These are phyloP conservation scores for Motacilla tschutschensis DNA, from an alignment of 2,113 vertebrate species.

Conservation along the genomic window DNA sequence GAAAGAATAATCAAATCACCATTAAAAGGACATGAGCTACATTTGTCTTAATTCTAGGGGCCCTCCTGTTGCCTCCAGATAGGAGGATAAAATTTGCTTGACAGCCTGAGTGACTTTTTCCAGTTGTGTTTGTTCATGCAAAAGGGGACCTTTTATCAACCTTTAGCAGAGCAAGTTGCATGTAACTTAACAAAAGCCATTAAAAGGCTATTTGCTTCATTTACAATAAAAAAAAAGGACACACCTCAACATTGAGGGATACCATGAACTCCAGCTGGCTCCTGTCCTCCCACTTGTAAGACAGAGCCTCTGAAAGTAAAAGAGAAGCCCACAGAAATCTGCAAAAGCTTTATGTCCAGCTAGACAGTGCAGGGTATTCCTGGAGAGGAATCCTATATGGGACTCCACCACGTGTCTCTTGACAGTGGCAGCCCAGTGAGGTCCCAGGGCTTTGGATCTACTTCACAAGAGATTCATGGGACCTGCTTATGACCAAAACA, in stretches of 20 bases:
- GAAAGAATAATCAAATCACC: slow-evolving; percentile 48
- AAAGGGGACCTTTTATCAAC: background rate
- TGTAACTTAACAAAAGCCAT: background rate
- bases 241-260: background rate
- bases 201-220: background rate
- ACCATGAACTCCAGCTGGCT: background rate
- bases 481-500: background rate
- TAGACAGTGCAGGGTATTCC: background rate
- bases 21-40: slow-evolving; percentile 24
- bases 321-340: background rate
- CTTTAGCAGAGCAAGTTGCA: background rate
- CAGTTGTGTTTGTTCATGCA: background rate
- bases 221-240: background rate
- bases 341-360: background rate
- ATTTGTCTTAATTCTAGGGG: slow-evolving; percentile 43
- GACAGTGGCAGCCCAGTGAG: background rate
- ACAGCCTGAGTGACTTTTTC: background rate
- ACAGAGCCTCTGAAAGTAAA: background rate
- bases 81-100: slow-evolving; percentile 8
- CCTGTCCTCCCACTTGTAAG: background rate
- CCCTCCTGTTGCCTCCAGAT: background rate
- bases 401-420: background rate
- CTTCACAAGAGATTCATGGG: background rate
- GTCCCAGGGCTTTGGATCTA: background rate
- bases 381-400: background rate